These are phyloP conservation scores for Leucania comma DNA, from an alignment of 2,888 invertebrate genomes.

Conservation along the genomic window DNA sequence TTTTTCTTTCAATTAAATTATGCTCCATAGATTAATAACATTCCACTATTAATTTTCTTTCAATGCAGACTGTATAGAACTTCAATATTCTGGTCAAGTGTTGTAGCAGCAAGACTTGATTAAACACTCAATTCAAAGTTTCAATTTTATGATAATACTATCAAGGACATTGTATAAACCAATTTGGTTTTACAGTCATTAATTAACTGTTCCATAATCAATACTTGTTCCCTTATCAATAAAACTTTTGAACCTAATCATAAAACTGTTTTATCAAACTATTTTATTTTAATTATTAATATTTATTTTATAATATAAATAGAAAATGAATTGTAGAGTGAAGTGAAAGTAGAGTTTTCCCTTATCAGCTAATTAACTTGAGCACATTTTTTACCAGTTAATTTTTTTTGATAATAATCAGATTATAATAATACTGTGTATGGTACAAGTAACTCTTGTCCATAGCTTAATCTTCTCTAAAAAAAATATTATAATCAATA, in stretches of 20 bases:
- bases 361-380: background rate
- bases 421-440: background rate
- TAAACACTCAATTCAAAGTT: background rate
- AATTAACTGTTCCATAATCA: slow-evolving; percentile 12
- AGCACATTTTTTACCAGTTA: background rate
- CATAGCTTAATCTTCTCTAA: too few species aligned
- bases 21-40: too few species aligned
- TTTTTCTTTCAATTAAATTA: too few species aligned
- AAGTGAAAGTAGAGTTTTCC: background rate
- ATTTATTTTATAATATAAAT: background rate
- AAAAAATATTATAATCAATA: too few species aligned
- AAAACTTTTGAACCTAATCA: background rate
- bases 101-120: background rate
- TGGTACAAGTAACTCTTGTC: too few species aligned
- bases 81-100: slow-evolving; percentile 5
- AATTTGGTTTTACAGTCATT: background rate
- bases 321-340: background rate
- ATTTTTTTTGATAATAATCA: background rate
- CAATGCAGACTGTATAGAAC: background rate
- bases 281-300: background rate
- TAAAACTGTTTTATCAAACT: background rate
- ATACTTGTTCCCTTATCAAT: background rate
- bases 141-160: slow-evolving; percentile 18
- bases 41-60: background rate
- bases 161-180: slow-evolving; percentile 24